Evolutionary conservation across 2,888 invertebrate genomes (phyloP).

Genomic region (Hybos culiciformis): DNA sequence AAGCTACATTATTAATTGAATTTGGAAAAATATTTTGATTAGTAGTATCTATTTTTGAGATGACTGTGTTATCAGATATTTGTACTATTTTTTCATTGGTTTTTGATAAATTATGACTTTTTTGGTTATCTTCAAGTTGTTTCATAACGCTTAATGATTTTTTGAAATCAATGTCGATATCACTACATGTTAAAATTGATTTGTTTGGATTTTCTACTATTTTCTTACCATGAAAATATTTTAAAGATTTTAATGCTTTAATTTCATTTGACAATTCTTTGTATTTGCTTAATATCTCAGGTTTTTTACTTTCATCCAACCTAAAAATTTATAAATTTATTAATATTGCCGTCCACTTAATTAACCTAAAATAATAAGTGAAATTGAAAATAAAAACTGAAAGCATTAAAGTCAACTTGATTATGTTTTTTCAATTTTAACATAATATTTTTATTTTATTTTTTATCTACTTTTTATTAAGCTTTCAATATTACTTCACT

Average conservation of each 20-base stretch:
- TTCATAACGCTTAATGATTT: slow-evolving; percentile 1
- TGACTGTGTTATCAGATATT: neutral
- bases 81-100: neutral
- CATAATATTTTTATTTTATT: too few species aligned
- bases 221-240: slow-evolving; percentile 11
- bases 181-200: neutral
- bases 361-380: too few species aligned
- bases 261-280: slow-evolving; percentile 26
- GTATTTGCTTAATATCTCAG: slow-evolving; percentile 23
- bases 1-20: neutral
- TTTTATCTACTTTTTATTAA: too few species aligned
- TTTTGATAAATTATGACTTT: neutral
- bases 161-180: neutral
- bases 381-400: too few species aligned
- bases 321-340: too few species aligned
- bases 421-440: too few species aligned
- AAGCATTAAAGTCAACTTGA: too few species aligned
- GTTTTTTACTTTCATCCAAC: slow-evolving; percentile 24
- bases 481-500: too few species aligned
- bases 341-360: too few species aligned
- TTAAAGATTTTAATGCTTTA: slow-evolving; percentile 24
- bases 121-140: neutral
- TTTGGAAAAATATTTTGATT: neutral
- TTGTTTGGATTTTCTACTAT: neutral
- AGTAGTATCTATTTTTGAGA: neutral